phyloP scores from a whole-genome alignment of 2,888 invertebrate species.

The Amiota mariae region DNA sequence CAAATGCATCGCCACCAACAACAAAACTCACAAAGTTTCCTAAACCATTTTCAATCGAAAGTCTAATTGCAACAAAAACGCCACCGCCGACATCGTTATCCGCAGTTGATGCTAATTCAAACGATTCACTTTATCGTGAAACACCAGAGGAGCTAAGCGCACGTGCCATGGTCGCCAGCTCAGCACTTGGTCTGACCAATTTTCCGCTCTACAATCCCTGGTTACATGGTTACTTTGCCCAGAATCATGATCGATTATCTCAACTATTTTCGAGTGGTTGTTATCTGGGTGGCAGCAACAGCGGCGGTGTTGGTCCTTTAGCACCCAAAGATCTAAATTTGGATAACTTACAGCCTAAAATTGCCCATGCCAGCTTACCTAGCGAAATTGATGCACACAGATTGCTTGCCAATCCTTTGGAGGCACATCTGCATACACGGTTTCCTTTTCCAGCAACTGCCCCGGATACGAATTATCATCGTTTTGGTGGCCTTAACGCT shows the following conservation, averaged over 20 bases:
- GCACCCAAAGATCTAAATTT: conserved; percentile 33
- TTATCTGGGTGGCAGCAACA: conserved; percentile 49
- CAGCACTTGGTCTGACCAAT: conserved; percentile 68
- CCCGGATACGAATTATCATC: conserved; percentile 20
- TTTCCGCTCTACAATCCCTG: conserved; percentile 73
- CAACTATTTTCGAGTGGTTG: conserved; percentile 69
- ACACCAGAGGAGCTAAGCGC: conserved; percentile 56
- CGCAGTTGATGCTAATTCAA: conserved; percentile 28
- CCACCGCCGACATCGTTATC: neutral
- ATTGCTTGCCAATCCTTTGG: conserved; percentile 30
- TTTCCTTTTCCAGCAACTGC: conserved; percentile 50
- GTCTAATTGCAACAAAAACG: conserved; percentile 61
- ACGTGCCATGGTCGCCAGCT: conserved; percentile 64
- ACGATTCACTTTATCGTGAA: conserved; percentile 34
- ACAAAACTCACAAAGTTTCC: conserved; percentile 67
- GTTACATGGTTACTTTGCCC: conserved; percentile 73
- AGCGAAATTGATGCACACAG: neutral
- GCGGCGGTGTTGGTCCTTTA: neutral
- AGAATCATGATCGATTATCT: conserved; percentile 71
- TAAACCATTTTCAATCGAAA: conserved; percentile 74
- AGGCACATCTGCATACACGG: conserved; percentile 40
- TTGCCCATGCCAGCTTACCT: neutral
- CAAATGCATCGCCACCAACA: conserved; percentile 31
- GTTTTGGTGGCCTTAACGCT: conserved; percentile 15
- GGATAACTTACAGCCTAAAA: conserved; percentile 29